Conservation (phyloP, 2,888 invertebrate genomes). For the Chromoteleia sp. region DNA sequence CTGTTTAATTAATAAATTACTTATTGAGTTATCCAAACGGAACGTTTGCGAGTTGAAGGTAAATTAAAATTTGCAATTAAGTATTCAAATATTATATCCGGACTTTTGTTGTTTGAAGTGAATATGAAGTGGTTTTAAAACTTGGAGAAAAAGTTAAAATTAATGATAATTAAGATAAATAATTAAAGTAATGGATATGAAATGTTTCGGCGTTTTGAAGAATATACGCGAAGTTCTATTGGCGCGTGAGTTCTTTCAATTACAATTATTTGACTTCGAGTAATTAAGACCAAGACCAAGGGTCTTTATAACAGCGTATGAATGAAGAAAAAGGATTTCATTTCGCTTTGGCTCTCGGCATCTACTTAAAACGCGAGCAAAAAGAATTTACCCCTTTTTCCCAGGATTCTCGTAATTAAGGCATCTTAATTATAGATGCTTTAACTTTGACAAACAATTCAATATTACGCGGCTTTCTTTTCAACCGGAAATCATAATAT, state of each 20-base stretch:
- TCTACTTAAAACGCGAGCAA: conserved; percentile 46
- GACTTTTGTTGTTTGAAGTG: conserved; percentile 22
- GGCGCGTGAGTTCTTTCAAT: conserved; percentile 74
- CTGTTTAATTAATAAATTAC: no score
- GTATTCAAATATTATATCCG: conserved; percentile 30
- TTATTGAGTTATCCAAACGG: neutral
- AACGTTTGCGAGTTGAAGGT: neutral
- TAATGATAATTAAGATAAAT: conserved; percentile 50
- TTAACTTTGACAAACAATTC: conserved; percentile 63
- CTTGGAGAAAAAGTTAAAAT: conserved; percentile 23
- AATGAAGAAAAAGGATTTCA: conserved; percentile 74
- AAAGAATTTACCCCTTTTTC: conserved; percentile 51
- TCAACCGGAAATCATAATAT: conserved; percentile 52
- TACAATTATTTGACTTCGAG: conserved; percentile 77
- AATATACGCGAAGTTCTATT: conserved; percentile 62
- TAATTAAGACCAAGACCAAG: conserved; percentile 76
- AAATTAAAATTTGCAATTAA: conserved; percentile 21
- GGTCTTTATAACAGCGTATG: conserved; percentile 71
- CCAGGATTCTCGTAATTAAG: conserved; percentile 73
- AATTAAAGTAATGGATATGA: conserved; percentile 64
- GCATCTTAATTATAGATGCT: conserved; percentile 76
- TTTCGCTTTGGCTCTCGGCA: conserved; percentile 43
- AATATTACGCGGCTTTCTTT: conserved; percentile 48
- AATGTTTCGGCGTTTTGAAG: conserved; percentile 74
- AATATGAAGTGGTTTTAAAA: neutral